Evolutionary conservation across 2,888 invertebrate species (phyloP), one percentile per base, ranked within the genome.

Genomic region (Andricus quercusramuli): DNA sequence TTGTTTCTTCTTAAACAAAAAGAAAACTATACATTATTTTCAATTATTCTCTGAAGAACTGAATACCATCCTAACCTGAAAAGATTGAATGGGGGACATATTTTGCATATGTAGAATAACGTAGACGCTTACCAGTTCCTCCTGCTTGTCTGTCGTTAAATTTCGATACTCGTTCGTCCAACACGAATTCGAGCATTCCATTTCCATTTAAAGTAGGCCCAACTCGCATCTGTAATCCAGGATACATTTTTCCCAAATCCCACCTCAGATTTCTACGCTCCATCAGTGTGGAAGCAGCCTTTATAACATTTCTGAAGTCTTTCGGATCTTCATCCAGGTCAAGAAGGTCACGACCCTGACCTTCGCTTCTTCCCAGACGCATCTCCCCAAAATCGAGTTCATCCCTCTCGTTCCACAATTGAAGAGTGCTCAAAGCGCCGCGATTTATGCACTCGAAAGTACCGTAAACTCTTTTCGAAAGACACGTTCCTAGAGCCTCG

Each of bases 271-370:
- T 95, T 77, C 97, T 94, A 84, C 95, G 95, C 15, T 96, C 95
- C 88, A 97, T 95, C 15, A 93, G 79, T 79, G 88, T 90, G 56
- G 90, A 87, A 9, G 91, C 91, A 1, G 93, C 91, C 47, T 87
- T 90, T 11, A 92, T 83, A 74, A 90, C 91, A 89, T 94, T 96
- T 94, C 96, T 94, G 82, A 96, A 95, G 93, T 96, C 96, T 89
- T 95, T 94, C 0, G 97, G 96, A 93, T 97, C 96, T 83, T 95
- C 95, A 87, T 96, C 96, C 84, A 96, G 93, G 90, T 95, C 95
- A 77, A 95, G 94, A 81, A 95, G 93, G 82, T 96, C 95, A 78
- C 97, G 94, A 20, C 95, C 94, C 76, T 95, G 94, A 79, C 95
- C 94, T 13, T 89, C 90, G 88, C 95, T 95, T 87, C 95, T 94